A percentile compares a stretch with the other conserved stretches of the same genome.
phyloP scores from a whole-genome alignment of 2,888 invertebrate species.

The Eristalis intricaria region DNA sequence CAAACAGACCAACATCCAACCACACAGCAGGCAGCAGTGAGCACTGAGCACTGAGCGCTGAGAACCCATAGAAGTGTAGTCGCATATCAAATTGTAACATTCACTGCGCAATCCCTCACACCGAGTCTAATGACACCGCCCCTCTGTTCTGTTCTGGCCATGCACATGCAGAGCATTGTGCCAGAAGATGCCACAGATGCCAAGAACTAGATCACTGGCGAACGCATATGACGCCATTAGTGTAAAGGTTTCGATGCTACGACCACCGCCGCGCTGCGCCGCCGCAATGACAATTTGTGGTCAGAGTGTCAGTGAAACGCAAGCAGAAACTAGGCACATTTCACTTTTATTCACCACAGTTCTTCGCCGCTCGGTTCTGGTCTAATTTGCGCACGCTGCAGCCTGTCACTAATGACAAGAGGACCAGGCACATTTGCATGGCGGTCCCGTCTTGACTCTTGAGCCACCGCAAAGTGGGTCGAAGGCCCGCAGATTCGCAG shows the following conservation, averaged over 20 bases:
- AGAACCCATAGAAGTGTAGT: conserved; percentile 31
- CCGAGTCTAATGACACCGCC: conserved; percentile 53
- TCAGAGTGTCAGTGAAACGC: conserved; percentile 39
- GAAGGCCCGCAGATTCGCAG: conserved; percentile 18
- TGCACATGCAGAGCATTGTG: conserved; percentile 58
- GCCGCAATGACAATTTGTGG: conserved; percentile 43
- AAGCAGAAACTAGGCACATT: conserved; percentile 22
- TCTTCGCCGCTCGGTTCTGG: conserved; percentile 18
- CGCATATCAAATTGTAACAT: conserved; percentile 35
- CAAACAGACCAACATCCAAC: not conserved
- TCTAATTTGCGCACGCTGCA: conserved; percentile 28
- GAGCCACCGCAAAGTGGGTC: conserved; percentile 32
- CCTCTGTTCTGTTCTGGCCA: conserved; percentile 12
- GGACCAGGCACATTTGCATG: conserved; percentile 41
- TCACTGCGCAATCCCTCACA: conserved; percentile 45
- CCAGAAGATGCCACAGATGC: conserved; percentile 41
- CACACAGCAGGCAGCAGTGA: too few species aligned
- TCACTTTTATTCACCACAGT: conserved; percentile 51
- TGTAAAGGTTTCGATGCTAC: conserved; percentile 23
- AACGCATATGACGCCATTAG: conserved; percentile 45
- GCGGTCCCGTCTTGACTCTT: conserved; percentile 4
- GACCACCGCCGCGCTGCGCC: not conserved
- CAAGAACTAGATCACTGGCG: conserved; percentile 53
- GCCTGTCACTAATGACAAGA: conserved; percentile 16
- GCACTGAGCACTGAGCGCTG: conserved; percentile 6